Evolutionary conservation across 35 echinoderm and acorn worm species (phyloP), one percentile per base, ranked within the genome.

Genomic region (Acanthaster planci): DNA sequence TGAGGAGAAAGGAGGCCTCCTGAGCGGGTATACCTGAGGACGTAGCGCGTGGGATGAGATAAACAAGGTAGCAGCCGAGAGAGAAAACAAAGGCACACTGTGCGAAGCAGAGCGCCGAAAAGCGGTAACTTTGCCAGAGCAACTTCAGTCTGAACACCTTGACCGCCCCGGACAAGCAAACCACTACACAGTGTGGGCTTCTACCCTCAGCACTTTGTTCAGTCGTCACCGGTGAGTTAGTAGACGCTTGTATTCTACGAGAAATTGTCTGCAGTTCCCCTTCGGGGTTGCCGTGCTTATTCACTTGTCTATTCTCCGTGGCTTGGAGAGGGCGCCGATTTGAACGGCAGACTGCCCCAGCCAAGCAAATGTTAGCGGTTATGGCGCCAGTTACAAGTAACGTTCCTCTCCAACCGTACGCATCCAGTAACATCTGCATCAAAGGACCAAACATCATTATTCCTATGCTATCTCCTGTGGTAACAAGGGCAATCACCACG

Each of bases 351-450:
- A 72, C 26, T 34, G 64, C 64, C 18, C 64, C 64, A 72, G 64
- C 64, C 34, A 34, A 19, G 34, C 23, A 31, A 10, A 30, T 23
- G 34, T 72, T 72, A 72, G 64, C 64, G 2, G 34, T 12, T 27
- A 72, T 29, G 0, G 79, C 79, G 21, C 79, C 79, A 8, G 51
- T 44, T 8, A 81, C 18, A 0, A 81, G 8, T 17, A 81, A 22
- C 27, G 79, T 52, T 16, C 79, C 79, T 52, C 79, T 44, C 79
- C 79, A 81, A 0, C 79, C 79, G 51, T 81, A 81, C 44, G 31
- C 3, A 32, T 81, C 79, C 27, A 81, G 32, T 12, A 81, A 51
- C 19, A 51, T 12, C 31, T 81, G 79, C 29, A 53, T 51, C 39
- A 81, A 26, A 27, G 79, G 79, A 31, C 40, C 79, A 31, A 51